Conservation (phyloP, 2,113 vertebrate genomes). For the Nettapus auritus region DNA sequence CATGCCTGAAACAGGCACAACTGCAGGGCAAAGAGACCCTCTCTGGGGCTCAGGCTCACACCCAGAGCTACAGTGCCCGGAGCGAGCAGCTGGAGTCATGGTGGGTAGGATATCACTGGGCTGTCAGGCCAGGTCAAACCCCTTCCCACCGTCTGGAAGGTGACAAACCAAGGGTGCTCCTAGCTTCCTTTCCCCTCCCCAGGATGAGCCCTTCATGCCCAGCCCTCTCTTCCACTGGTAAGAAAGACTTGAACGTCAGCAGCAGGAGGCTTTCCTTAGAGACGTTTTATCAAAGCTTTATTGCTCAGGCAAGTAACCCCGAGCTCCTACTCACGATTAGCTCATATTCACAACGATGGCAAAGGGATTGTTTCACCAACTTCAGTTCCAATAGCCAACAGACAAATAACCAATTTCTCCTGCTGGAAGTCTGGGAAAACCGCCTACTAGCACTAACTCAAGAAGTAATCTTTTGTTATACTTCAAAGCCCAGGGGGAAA, state of each 20-base stretch:
- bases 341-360: not conserved
- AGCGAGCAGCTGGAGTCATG: fast-evolving
- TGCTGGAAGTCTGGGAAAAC: constrained; percentile 12
- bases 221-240: not conserved
- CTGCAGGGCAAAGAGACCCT: not conserved
- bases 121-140: not conserved
- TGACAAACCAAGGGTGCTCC: not conserved
- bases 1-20: not conserved
- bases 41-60: not conserved
- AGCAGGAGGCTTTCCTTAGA: not conserved
- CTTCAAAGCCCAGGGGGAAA: not conserved
- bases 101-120: not conserved
- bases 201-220: not conserved
- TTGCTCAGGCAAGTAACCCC: not conserved
- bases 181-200: not conserved
- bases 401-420: not conserved
- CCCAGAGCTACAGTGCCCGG: fast-evolving
- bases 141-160: not conserved
- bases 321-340: not conserved
- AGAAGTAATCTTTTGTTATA: not conserved
- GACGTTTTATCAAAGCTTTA: not conserved
- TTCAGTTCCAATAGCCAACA: not conserved
- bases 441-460: not conserved
- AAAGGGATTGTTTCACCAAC: constrained; percentile 4
- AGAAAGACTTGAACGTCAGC: not conserved